Conservation (phyloP, 2,888 invertebrate genomes). For the Antitype chi region DNA sequence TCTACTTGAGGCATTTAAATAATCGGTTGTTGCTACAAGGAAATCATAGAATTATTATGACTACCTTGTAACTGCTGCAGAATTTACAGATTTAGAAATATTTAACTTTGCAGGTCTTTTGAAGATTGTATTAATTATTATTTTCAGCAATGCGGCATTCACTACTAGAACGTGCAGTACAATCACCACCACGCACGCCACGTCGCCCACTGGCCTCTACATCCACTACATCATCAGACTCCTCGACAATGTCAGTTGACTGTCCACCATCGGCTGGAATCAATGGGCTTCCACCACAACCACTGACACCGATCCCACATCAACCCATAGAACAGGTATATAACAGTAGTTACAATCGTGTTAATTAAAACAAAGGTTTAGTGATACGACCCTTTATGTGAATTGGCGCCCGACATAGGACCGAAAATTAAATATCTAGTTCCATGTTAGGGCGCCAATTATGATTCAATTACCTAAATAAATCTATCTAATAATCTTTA, state of each 20-base stretch:
- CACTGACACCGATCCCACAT: slow-evolving; percentile 75
- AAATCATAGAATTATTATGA: neutral
- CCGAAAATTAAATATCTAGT: neutral
- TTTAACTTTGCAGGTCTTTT: neutral
- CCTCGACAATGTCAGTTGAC: slow-evolving; percentile 90
- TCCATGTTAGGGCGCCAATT: neutral
- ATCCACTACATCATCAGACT: slow-evolving; percentile 92
- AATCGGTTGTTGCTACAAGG: neutral
- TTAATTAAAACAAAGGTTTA: neutral
- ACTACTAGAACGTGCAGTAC: slow-evolving; percentile 90
- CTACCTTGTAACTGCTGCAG: neutral
- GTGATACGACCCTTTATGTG: neutral
- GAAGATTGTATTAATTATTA: neutral
- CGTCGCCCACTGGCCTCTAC: slow-evolving; percentile 91
- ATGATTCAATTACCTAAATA: neutral
- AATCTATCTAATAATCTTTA: neutral
- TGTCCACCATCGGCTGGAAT: slow-evolving; percentile 84
- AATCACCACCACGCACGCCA: slow-evolving; percentile 88
- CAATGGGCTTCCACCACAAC: slow-evolving; percentile 78
- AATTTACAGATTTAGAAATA: neutral
- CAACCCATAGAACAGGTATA: slow-evolving; percentile 83
- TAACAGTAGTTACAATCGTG: neutral
- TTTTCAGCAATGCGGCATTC: slow-evolving; percentile 92
- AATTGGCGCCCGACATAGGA: neutral
- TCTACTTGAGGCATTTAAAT: neutral